phyloP scores from a whole-genome alignment of 2,888 invertebrate genomes.

The Eueremaeus valkanovi region DNA sequence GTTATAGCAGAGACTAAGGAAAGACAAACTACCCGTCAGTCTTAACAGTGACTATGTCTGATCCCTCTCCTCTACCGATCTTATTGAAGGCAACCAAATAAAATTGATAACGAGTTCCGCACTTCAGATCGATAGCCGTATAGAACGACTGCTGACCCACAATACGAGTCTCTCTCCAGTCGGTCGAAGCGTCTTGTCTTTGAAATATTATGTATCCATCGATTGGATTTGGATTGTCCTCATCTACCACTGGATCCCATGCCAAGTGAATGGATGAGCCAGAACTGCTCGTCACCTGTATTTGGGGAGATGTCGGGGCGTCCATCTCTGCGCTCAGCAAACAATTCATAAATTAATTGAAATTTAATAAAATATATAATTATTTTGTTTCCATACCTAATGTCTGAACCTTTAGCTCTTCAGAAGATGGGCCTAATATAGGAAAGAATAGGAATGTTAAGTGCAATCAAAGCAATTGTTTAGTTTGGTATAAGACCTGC shows the following conservation, averaged over 20 bases:
- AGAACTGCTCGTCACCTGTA: constrained; percentile 44
- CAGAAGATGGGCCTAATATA: constrained; percentile 35
- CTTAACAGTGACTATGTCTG: constrained; percentile 51
- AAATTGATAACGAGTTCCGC: constrained; percentile 54
- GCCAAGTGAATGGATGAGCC: constrained; percentile 45
- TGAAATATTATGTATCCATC: constrained; percentile 44
- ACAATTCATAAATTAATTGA: too few relatives aligned
- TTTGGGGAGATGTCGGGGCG: constrained; percentile 46
- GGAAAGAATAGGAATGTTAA: not conserved
- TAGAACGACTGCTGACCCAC: constrained; percentile 46
- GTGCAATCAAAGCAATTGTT: not conserved
- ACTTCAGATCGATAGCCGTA: constrained; percentile 49
- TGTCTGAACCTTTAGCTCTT: constrained; percentile 38
- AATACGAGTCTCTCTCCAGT: constrained; percentile 47
- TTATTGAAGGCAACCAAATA: constrained; percentile 52
- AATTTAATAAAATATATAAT: too few relatives aligned
- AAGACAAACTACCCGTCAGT: constrained; percentile 52
- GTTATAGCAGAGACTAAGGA: not conserved
- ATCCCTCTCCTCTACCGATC: constrained; percentile 52
- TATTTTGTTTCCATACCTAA: constrained; percentile 39
- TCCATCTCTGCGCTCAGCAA: constrained; percentile 38
- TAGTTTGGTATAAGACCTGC: constrained; percentile 49
- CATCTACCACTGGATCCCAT: constrained; percentile 43
- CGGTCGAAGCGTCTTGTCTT: constrained; percentile 42
- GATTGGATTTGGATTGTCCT: constrained; percentile 30